Evolutionary conservation across 2,888 invertebrate species (phyloP).

Genomic region (Cosmia pyralina): DNA sequence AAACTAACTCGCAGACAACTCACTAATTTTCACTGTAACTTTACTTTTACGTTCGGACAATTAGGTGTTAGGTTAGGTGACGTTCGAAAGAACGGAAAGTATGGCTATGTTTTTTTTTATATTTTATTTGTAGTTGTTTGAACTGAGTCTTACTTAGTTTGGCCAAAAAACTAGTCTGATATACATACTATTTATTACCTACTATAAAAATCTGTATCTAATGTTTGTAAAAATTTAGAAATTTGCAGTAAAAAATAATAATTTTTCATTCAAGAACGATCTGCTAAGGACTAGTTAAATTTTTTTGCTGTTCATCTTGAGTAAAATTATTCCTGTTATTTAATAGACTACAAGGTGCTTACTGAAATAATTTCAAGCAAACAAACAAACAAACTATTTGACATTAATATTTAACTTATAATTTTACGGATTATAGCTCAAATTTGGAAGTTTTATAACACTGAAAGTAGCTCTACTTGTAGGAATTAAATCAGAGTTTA

Average conservation of each 20-base stretch:
- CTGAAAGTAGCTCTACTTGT: slow-evolving; percentile 25
- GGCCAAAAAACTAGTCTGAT: not conserved
- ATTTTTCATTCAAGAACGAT: not conserved
- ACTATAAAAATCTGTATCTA: not conserved
- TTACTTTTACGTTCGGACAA: slow-evolving; percentile 54
- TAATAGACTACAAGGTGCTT: too few species aligned
- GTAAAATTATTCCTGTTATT: not conserved
- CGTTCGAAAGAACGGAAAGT: not conserved
- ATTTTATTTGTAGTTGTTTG: too few species aligned
- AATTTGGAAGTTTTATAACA: not conserved
- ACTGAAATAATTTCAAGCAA: not conserved
- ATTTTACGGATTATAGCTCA: not conserved
- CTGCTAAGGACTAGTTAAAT: not conserved
- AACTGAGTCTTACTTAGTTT: not conserved
- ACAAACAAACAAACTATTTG: not conserved
- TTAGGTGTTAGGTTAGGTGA: slow-evolving; percentile 46
- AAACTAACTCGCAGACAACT: slow-evolving; percentile 70
- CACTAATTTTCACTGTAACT: slow-evolving; percentile 62
- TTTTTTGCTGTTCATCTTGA: not conserved
- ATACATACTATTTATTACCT: too few species aligned
- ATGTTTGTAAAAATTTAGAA: not conserved
- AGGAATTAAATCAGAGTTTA: not conserved
- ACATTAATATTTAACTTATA: not conserved
- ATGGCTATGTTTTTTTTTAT: not conserved
- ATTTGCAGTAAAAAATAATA: not conserved